A percentile compares a stretch with the other conserved stretches of the same genome.
These are phyloP conservation scores for Protonibea diacanthus DNA, from an alignment of 2,797 vertebrate species.

Conservation along the genomic window DNA sequence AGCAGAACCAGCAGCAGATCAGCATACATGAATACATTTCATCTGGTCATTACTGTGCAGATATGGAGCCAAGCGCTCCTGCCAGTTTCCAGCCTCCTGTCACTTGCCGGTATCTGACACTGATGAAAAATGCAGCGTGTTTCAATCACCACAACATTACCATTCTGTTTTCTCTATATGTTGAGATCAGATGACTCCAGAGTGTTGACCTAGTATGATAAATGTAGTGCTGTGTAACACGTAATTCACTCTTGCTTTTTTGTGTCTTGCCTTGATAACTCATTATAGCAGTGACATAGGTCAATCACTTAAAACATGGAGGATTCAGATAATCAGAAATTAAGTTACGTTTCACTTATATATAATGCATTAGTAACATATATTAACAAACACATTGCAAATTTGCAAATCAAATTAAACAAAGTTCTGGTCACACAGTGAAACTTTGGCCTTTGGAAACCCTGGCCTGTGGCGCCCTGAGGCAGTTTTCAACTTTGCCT, in stretches of 20 bases:
- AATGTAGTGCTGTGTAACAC: slow-evolving; percentile 65
- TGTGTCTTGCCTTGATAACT: slow-evolving; percentile 23
- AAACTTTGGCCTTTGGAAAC: background rate
- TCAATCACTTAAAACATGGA: slow-evolving; percentile 1
- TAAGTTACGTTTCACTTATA: background rate
- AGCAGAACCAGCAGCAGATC: slow-evolving; percentile 67
- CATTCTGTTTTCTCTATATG: slow-evolving; percentile 73
- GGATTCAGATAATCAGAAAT: slow-evolving; percentile 12
- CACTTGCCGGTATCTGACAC: slow-evolving; percentile 74
- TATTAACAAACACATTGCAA: background rate
- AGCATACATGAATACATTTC: slow-evolving; percentile 76
- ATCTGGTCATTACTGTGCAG: slow-evolving; percentile 67
- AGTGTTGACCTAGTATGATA: slow-evolving; percentile 72
- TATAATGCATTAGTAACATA: background rate
- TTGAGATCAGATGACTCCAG: slow-evolving; percentile 71
- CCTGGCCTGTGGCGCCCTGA: background rate
- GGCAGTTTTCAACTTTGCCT: background rate
- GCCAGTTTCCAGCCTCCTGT: slow-evolving; percentile 79
- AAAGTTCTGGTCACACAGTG: background rate
- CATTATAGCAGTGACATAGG: background rate
- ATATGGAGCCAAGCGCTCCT: slow-evolving; percentile 63
- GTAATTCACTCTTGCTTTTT: background rate
- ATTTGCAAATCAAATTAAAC: background rate
- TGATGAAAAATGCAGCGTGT: slow-evolving; percentile 76
- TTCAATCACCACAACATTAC: slow-evolving; percentile 70